Conservation (phyloP, 2,888 invertebrate species). For the Portevinia maculata region DNA sequence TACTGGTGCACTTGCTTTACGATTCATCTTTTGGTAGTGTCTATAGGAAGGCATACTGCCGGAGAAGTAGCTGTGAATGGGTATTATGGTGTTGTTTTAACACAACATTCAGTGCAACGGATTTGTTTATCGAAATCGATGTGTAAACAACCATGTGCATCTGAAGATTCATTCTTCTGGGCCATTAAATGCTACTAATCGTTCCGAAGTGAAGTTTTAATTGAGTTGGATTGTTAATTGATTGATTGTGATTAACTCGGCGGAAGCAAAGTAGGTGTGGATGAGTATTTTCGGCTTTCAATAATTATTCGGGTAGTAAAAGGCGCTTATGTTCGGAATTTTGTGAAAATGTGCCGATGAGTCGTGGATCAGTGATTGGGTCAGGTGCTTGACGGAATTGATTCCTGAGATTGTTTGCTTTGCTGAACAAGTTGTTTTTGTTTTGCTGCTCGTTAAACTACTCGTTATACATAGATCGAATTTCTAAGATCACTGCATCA, state of each 20-base stretch:
- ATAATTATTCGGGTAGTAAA: slow-evolving; percentile 32
- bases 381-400: slow-evolving; percentile 33
- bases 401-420: slow-evolving; percentile 17
- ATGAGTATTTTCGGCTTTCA: slow-evolving; percentile 60
- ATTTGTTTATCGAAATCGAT: slow-evolving; percentile 70
- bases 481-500: no score
- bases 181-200: slow-evolving; percentile 74
- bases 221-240: slow-evolving; percentile 74
- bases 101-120: slow-evolving; percentile 57
- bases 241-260: slow-evolving; percentile 73
- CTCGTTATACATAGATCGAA: slow-evolving; percentile 30
- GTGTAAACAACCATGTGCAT: slow-evolving; percentile 72
- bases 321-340: slow-evolving; percentile 31
- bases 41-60: not conserved
- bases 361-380: slow-evolving; percentile 18
- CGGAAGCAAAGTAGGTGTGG: slow-evolving; percentile 69
- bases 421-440: slow-evolving; percentile 23
- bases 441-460: not conserved
- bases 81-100: slow-evolving; percentile 66
- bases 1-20: slow-evolving; percentile 48
- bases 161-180: slow-evolving; percentile 74
- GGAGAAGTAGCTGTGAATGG: slow-evolving; percentile 39
- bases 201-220: slow-evolving; percentile 74
- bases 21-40: slow-evolving; percentile 37
- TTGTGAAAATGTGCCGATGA: slow-evolving; percentile 16